These are phyloP conservation scores for Synanthedon tipuliformis DNA, from an alignment of 2,888 invertebrate species.

Conservation along the genomic window DNA sequence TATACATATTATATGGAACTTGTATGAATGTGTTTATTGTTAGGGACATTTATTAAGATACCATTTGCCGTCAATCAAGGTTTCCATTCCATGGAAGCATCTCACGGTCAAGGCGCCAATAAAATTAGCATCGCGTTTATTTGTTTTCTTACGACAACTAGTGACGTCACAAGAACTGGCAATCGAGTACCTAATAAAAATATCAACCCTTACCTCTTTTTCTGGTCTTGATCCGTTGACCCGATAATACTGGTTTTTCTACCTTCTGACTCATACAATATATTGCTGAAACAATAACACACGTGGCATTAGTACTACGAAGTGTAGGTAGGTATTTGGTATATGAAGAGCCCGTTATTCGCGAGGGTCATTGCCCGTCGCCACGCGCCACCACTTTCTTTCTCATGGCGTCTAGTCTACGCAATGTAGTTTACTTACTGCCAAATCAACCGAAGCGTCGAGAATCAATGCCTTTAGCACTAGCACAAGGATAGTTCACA, in stretches of 20 bases:
- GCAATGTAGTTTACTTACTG: slow-evolving; percentile 30
- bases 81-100: not conserved
- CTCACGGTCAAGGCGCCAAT: not conserved
- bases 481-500: slow-evolving; percentile 2
- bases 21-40: no score
- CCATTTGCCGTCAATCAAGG: not conserved
- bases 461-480: slow-evolving; percentile 4
- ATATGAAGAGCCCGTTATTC: slow-evolving; percentile 22
- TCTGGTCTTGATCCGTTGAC: slow-evolving; percentile 99
- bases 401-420: slow-evolving; percentile 33
- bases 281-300: slow-evolving; percentile 76
- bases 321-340: slow-evolving; percentile 15
- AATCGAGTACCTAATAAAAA: not conserved
- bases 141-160: not conserved
- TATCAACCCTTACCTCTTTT: slow-evolving; percentile 86
- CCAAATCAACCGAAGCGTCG: slow-evolving; percentile 22
- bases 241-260: slow-evolving; percentile 99
- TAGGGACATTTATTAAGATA: not conserved
- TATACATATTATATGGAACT: no score
- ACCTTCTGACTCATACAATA: slow-evolving; percentile 99
- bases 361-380: slow-evolving; percentile 49
- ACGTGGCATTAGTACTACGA: slow-evolving; percentile 54
- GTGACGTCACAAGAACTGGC: not conserved
- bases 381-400: slow-evolving; percentile 11
- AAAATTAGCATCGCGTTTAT: not conserved